Evolutionary conservation across 2,888 invertebrate genomes (phyloP).

Genomic region (Embidobia sp.): DNA sequence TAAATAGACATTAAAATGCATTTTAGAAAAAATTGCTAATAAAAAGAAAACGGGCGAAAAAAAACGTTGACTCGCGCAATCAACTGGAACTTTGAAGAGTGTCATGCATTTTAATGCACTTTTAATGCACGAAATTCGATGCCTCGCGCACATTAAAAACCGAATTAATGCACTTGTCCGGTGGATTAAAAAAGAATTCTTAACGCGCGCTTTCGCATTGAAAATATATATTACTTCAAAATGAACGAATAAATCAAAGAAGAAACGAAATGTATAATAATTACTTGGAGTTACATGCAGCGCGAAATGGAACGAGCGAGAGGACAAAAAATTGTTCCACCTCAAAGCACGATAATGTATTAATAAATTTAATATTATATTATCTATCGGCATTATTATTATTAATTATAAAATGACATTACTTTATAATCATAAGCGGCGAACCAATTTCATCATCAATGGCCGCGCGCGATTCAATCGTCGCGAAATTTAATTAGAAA

Average conservation of each 20-base stretch:
- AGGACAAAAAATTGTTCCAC: conserved; percentile 38
- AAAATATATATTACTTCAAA: conserved; percentile 49
- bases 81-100: conserved; percentile 14
- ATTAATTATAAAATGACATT: conserved; percentile 48
- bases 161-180: conserved; percentile 49
- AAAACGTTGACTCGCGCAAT: conserved; percentile 14
- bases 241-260: conserved; percentile 54
- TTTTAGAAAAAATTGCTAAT: conserved; percentile 1
- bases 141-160: conserved; percentile 27
- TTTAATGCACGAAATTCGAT: conserved; percentile 36
- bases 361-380: conserved; percentile 48
- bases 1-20: too few species aligned
- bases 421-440: conserved; percentile 38
- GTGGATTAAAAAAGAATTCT: conserved; percentile 37
- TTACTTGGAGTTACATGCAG: conserved; percentile 48
- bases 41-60: neutral
- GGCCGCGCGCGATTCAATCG: conserved; percentile 16
- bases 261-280: conserved; percentile 55
- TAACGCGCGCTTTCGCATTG: conserved; percentile 42
- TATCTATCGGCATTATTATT: conserved; percentile 41
- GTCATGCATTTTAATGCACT: conserved; percentile 44
- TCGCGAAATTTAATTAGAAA: conserved; percentile 41
- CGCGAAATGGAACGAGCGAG: conserved; percentile 36
- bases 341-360: conserved; percentile 51
- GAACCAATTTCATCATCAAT: conserved; percentile 29